These are phyloP conservation scores for Takifugu flavidus DNA, from an alignment of 2,113 vertebrate genomes.

Conservation along the genomic window DNA sequence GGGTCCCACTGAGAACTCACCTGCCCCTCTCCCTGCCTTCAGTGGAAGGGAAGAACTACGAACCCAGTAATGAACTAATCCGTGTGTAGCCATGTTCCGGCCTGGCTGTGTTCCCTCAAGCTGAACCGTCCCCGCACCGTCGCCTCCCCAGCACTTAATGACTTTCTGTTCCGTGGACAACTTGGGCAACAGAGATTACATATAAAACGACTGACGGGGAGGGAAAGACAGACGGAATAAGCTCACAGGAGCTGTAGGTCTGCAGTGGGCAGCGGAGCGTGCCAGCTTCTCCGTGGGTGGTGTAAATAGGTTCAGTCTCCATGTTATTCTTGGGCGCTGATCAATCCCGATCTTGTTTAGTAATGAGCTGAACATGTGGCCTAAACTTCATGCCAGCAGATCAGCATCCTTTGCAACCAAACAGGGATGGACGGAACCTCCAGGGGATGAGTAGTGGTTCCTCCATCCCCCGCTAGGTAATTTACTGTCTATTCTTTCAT, in stretches of 20 bases:
- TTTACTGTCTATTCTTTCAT: neutral
- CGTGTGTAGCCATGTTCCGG: constrained; percentile 48
- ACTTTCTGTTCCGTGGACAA: constrained; percentile 66
- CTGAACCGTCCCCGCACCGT: constrained; percentile 64
- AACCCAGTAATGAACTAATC: constrained; percentile 66
- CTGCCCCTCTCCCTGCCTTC: constrained; percentile 22
- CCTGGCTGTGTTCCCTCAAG: constrained; percentile 61
- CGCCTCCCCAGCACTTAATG: constrained; percentile 63
- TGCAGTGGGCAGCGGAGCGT: constrained; percentile 39
- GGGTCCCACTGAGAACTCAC: constrained; percentile 10
- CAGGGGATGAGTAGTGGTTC: neutral
- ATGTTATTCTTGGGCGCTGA: constrained; percentile 61
- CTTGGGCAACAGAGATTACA: constrained; percentile 57
- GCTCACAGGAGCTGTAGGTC: neutral
- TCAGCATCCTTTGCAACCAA: constrained; percentile 22
- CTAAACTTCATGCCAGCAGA: constrained; percentile 5
- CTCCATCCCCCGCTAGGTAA: neutral
- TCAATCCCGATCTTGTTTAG: constrained; percentile 23
- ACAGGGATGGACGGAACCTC: neutral
- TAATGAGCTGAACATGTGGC: constrained; percentile 26
- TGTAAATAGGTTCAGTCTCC: constrained; percentile 50
- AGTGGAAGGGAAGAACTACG: constrained; percentile 21
- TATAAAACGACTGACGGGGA: constrained; percentile 25
- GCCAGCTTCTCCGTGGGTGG: constrained; percentile 32
- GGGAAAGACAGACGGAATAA: constrained; percentile 9